Percentiles rank a stretch among this genome's conserved stretches.
Conservation (phyloP, 35 echinoderm and acorn worm genomes). For the Stichopus chloronotus region DNA sequence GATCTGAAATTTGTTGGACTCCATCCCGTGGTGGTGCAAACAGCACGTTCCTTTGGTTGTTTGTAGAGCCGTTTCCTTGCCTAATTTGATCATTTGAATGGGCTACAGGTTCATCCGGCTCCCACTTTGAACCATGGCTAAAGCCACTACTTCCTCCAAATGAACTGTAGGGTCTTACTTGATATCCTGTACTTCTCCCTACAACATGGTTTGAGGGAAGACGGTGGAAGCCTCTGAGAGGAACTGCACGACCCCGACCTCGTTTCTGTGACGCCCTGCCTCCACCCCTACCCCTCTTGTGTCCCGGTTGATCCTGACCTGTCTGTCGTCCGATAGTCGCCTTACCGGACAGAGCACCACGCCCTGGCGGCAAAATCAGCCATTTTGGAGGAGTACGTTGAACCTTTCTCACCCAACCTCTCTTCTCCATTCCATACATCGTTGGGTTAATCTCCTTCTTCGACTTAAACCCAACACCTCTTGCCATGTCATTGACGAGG, state of each 20-base stretch:
- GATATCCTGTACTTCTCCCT: not conserved
- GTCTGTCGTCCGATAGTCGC: not conserved
- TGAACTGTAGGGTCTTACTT: not conserved
- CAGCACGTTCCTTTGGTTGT: not conserved
- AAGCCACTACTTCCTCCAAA: constrained; percentile 1
- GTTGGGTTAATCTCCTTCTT: constrained; percentile 93
- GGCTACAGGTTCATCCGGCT: not conserved
- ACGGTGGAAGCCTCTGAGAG: not conserved
- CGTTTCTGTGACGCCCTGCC: not conserved
- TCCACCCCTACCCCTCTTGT: not conserved
- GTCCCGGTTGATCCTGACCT: not conserved
- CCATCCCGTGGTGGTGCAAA: not conserved
- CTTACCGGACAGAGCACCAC: not conserved
- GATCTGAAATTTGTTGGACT: too few species aligned
- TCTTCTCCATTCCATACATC: constrained; percentile 78
- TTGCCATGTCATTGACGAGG: constrained; percentile 73
- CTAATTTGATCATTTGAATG: not conserved
- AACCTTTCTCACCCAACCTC: constrained; percentile 79
- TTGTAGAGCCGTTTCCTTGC: not conserved
- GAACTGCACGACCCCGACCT: not conserved
- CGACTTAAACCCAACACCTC: constrained; percentile 58
- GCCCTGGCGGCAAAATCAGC: constrained; percentile 65
- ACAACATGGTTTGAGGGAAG: not conserved
- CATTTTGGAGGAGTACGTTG: constrained; percentile 79
- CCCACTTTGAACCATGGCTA: constrained; percentile 14